phyloP scores from a whole-genome alignment of 2,888 invertebrate species.

The Acanthococcus lagerstroemiae region DNA sequence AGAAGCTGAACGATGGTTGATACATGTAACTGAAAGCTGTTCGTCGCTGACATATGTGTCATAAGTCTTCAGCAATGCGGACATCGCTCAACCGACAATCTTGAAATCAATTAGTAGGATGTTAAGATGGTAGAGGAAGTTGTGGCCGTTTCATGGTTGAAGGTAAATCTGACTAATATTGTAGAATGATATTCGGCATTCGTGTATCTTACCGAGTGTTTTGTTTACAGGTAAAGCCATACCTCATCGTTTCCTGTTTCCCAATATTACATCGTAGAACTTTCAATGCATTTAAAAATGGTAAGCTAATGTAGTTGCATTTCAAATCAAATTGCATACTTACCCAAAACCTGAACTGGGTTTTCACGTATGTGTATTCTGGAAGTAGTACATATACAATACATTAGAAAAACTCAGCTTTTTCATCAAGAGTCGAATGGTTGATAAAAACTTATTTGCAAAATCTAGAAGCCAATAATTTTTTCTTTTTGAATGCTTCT shows the following conservation, averaged over 20 bases:
- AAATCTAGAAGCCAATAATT: no score
- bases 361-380: no score
- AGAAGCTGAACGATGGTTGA: no score
- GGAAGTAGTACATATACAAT: no score
- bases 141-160: constrained; percentile 2
- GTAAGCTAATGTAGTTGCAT: no score
- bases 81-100: constrained; percentile 9
- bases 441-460: no score
- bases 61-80: constrained; percentile 6
- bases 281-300: constrained; percentile 30
- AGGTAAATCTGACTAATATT: background rate
- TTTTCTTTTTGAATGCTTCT: no score
- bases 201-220: background rate
- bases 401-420: no score
- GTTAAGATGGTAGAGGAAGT: constrained; percentile 15
- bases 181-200: background rate
- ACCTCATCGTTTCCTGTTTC: constrained; percentile 9
- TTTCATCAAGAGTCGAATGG: no score
- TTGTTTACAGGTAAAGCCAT: constrained; percentile 15
- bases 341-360: no score
- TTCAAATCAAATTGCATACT: no score
- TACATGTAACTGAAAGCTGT: background rate
- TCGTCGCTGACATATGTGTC: background rate
- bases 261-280: constrained; percentile 19
- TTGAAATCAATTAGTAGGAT: constrained; percentile 8